phyloP scores from a whole-genome alignment of 2,797 vertebrate species.

The Periophthalmus magnuspinnatus region DNA sequence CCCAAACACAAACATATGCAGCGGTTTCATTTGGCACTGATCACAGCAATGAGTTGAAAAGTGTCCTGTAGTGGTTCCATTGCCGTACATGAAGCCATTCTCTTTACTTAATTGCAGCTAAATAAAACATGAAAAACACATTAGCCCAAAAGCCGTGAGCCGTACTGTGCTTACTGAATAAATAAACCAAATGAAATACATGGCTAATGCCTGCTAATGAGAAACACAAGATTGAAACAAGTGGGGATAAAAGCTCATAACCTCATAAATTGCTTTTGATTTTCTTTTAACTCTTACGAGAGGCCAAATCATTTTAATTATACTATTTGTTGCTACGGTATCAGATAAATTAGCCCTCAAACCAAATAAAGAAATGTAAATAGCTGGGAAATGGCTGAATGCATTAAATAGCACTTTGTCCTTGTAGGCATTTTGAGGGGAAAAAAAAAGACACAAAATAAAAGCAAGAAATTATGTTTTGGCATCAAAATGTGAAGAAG shows the following conservation, averaged over 20 bases:
- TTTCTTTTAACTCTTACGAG: constrained; percentile 2
- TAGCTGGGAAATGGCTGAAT: neutral
- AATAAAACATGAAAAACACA: constrained; percentile 36
- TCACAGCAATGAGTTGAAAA: constrained; percentile 53
- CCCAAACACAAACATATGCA: constrained; percentile 31
- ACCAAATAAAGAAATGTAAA: neutral
- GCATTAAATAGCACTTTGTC: neutral
- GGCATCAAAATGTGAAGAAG: no score
- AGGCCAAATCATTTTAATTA: constrained; percentile 13
- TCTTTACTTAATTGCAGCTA: constrained; percentile 49
- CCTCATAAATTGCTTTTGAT: constrained; percentile 3
- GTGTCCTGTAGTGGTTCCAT: constrained; percentile 62
- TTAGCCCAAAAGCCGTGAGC: constrained; percentile 20
- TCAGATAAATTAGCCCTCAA: neutral
- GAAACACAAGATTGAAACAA: constrained; percentile 15
- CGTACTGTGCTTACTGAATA: constrained; percentile 10
- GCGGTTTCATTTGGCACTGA: constrained; percentile 38
- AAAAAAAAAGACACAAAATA: no score
- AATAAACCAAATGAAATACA: constrained; percentile 18
- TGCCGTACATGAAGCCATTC: constrained; percentile 25
- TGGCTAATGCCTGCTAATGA: constrained; percentile 10
- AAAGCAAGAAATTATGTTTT: no score
- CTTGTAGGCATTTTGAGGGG: neutral
- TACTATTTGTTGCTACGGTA: neutral
- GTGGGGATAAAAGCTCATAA: constrained; percentile 1